Conservation (phyloP, 2,113 vertebrate species). For the Mus spicilegus region DNA sequence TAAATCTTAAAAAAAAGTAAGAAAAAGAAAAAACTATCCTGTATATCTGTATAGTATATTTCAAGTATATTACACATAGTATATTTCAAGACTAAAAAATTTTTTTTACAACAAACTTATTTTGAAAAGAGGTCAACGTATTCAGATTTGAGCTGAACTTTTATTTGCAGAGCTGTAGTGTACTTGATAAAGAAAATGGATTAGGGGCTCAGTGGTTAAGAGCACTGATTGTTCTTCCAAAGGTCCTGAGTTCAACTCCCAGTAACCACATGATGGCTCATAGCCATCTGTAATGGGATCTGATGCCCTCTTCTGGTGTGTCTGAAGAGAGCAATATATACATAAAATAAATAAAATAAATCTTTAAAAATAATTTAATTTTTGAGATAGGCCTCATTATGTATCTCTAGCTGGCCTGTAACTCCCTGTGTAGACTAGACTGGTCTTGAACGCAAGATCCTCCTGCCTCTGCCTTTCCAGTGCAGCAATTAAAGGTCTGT, state of each 20-base stretch:
- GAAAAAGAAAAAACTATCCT: neutral
- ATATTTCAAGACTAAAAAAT: slow-evolving; percentile 66
- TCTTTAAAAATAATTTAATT: neutral
- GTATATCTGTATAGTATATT: slow-evolving; percentile 66
- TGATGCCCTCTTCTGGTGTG: no score
- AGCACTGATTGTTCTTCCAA: no score
- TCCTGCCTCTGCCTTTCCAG: neutral
- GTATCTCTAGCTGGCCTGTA: neutral
- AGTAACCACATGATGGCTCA: no score
- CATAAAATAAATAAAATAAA: no score
- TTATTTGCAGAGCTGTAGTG: slow-evolving; percentile 15
- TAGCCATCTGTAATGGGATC: no score
- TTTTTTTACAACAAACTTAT: slow-evolving; percentile 58
- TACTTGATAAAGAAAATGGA: slow-evolving; percentile 59
- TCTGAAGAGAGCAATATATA: neutral
- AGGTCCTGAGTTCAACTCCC: no score
- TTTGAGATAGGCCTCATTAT: neutral
- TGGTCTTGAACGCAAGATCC: neutral
- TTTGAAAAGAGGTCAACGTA: slow-evolving; percentile 63
- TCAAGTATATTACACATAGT: slow-evolving; percentile 66
- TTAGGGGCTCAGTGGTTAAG: neutral
- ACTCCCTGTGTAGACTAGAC: neutral
- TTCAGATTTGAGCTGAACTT: slow-evolving; percentile 60
- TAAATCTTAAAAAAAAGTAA: no score
- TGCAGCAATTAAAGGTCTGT: neutral